Evolutionary conservation across 1,140 invertebrate species (phyloP).

Genomic region (Sminthurides bifidus): DNA sequence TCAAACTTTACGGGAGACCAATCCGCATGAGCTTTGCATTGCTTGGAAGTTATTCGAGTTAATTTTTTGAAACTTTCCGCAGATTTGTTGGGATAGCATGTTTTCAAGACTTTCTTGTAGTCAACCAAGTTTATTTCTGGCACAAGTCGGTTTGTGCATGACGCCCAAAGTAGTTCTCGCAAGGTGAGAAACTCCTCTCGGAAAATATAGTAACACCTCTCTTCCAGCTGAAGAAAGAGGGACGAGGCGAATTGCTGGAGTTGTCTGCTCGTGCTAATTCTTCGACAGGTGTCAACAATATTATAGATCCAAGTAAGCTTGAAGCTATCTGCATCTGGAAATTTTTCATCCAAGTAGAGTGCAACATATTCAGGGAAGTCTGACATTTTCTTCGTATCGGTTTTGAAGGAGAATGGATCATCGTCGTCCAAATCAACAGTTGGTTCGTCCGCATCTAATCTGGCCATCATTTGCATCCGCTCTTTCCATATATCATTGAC

Average conservation of each 20-base stretch:
- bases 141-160: no score
- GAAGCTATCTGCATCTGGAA: not conserved
- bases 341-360: conserved; percentile 14
- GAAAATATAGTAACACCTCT: conserved; percentile 16
- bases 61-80: conserved; percentile 5
- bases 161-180: not conserved
- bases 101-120: no score
- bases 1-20: conserved; percentile 3
- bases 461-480: not conserved
- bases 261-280: not conserved
- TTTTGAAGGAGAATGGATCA: no score
- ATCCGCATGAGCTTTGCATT: conserved; percentile 2
- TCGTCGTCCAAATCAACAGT: not conserved
- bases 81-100: conserved; percentile 7
- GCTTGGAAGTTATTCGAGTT: conserved; percentile 1
- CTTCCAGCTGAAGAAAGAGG: conserved; percentile 5
- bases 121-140: no score
- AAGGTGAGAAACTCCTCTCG: not conserved
- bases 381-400: no score
- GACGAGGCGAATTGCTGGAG: conserved; percentile 5
- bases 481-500: conserved; percentile 16
- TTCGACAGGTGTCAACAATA: conserved; percentile 12
- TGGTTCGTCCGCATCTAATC: not conserved
- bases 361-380: conserved; percentile 14
- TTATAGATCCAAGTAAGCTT: conserved; percentile 22